These are phyloP conservation scores for Phorcus lineatus DNA, from an alignment of 2,888 invertebrate genomes.

Conservation along the genomic window DNA sequence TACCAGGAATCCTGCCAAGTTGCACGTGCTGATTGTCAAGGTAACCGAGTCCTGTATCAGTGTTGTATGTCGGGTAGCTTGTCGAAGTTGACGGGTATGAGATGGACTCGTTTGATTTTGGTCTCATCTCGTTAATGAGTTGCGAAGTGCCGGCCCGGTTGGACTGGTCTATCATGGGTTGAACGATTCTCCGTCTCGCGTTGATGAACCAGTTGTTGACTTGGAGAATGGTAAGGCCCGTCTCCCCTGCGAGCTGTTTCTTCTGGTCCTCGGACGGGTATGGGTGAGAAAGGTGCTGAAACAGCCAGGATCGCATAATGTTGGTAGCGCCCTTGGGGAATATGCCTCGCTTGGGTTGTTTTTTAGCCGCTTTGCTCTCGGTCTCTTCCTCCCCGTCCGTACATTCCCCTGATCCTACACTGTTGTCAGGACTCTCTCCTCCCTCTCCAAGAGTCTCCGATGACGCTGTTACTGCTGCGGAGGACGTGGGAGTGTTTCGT, in stretches of 20 bases:
- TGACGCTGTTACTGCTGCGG: neutral
- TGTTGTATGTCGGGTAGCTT: neutral
- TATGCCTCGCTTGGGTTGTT: slow-evolving; percentile 46
- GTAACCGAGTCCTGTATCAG: neutral
- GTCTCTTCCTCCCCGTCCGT: slow-evolving; percentile 28
- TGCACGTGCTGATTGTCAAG: slow-evolving; percentile 4
- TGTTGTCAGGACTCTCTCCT: slow-evolving; percentile 36
- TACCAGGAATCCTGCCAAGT: neutral
- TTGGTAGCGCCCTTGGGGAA: slow-evolving; percentile 50
- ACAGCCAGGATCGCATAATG: slow-evolving; percentile 47
- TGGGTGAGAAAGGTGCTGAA: slow-evolving; percentile 48
- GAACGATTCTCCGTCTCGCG: slow-evolving; percentile 47
- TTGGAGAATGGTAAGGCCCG: slow-evolving; percentile 48
- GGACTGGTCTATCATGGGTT: slow-evolving; percentile 52
- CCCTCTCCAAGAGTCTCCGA: slow-evolving; percentile 30
- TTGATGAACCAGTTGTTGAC: slow-evolving; percentile 53
- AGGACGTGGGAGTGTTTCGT: neutral
- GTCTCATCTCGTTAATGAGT: neutral
- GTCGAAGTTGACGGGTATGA: neutral
- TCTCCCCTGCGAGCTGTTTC: slow-evolving; percentile 47
- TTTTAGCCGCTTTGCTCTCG: slow-evolving; percentile 33
- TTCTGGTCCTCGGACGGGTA: slow-evolving; percentile 52
- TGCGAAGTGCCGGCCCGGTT: slow-evolving; percentile 32
- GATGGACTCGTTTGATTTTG: neutral
- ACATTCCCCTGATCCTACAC: slow-evolving; percentile 42